Evolutionary conservation across 2,797 vertebrate species (phyloP).

Genomic region (Notoglanidium macrostoma): DNA sequence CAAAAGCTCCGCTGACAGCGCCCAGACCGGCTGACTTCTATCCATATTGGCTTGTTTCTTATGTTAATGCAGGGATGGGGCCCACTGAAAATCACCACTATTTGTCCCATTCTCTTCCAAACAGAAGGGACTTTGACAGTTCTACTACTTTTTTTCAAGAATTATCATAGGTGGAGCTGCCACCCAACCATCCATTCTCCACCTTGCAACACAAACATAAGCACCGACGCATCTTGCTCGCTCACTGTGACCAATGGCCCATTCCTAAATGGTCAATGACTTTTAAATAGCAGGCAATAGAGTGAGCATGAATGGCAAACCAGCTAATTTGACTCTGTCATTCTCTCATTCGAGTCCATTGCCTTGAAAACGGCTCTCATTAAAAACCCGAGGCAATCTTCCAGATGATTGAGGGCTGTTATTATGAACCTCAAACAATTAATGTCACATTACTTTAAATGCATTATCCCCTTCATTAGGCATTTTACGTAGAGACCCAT

Average conservation of each 20-base stretch:
- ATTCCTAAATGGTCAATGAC: slow-evolving; percentile 65
- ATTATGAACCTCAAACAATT: slow-evolving; percentile 70
- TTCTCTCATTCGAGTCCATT: slow-evolving; percentile 64
- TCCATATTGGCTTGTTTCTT: slow-evolving; percentile 79
- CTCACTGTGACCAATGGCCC: slow-evolving; percentile 62
- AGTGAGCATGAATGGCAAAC: slow-evolving; percentile 70
- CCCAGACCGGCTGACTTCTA: slow-evolving; percentile 73
- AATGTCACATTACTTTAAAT: slow-evolving; percentile 71
- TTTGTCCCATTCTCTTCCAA: slow-evolving; percentile 62
- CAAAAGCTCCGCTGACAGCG: slow-evolving; percentile 84
- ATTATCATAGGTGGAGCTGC: slow-evolving; percentile 57
- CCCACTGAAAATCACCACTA: slow-evolving; percentile 58
- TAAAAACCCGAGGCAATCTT: slow-evolving; percentile 66
- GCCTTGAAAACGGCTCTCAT: slow-evolving; percentile 64
- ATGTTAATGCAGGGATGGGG: slow-evolving; percentile 80
- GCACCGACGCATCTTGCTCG: slow-evolving; percentile 37
- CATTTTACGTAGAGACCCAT: slow-evolving; percentile 62
- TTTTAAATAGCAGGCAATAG: slow-evolving; percentile 71
- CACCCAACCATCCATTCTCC: slow-evolving; percentile 53
- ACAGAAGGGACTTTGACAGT: slow-evolving; percentile 74
- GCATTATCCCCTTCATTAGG: slow-evolving; percentile 71
- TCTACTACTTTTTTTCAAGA: slow-evolving; percentile 63
- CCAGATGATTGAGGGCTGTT: slow-evolving; percentile 69
- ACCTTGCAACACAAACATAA: slow-evolving; percentile 62
- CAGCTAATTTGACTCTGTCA: slow-evolving; percentile 66